Percentiles rank a stretch among this genome's conserved stretches.
These are phyloP conservation scores for Macrophya annulata DNA, from an alignment of 2,888 invertebrate species.

Conservation along the genomic window DNA sequence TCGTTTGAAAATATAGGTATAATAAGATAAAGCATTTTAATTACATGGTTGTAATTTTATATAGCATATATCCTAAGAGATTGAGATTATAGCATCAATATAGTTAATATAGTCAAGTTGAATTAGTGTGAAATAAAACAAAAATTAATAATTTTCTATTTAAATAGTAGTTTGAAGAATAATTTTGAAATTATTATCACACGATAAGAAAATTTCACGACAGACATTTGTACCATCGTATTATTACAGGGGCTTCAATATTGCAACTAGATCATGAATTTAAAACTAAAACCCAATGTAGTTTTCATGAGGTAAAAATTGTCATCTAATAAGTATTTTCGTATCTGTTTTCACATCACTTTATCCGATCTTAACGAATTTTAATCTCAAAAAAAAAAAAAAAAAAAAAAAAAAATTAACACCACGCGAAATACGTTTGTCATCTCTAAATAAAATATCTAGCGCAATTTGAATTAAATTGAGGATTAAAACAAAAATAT, in stretches of 20 bases:
- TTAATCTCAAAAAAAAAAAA: not conserved
- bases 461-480: constrained; percentile 49
- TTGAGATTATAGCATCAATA: not conserved
- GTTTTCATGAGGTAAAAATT: not conserved
- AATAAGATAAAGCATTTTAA: not conserved
- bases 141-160: not conserved
- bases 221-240: not conserved
- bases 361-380: not conserved
- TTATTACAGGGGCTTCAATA: constrained; percentile 42
- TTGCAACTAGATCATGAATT: constrained; percentile 50
- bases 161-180: not conserved
- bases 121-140: not conserved
- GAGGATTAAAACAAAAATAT: not conserved
- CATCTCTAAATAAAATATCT: not conserved
- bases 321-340: not conserved
- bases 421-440: not conserved
- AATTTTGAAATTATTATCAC: not conserved
- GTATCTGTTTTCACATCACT: not conserved
- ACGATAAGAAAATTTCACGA: not conserved
- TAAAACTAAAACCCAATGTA: not conserved
- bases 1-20: not conserved
- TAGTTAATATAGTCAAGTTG: not conserved
- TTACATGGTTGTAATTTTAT: not conserved
- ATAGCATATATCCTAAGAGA: not conserved
- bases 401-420: too few species aligned